Base-by-base conservation (phyloP, 2,797 vertebrate genomes). In the Oophaga sylvatica region DNA sequence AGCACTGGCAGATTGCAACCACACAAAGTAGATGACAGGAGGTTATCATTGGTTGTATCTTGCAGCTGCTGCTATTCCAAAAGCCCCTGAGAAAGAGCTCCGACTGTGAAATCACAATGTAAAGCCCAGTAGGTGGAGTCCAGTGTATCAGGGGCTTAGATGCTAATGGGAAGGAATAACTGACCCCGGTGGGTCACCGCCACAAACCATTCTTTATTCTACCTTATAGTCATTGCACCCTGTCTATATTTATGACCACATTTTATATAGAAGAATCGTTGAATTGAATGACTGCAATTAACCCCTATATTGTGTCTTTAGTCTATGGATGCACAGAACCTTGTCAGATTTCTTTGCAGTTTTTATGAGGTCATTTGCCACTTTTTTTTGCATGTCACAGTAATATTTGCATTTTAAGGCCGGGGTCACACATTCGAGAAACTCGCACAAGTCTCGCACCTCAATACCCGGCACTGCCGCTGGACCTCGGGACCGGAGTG, bases 41-140 rank as follows among this genome's bases (percentile, higher is more conserved):
- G 73, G 77, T 26, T 71, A 71, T 68, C 77, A 80, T 80, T 31
- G 75, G 83, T 29, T 78, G 63, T 84, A 87, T 78, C 71, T 60
- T 53, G 31, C 56, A 87, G 81, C 87, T 83, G 87, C 87, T 60
- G n/a, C 81, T 26, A 57, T 68, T 17, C 20, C 8, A 57, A 48
- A 57, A 29, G 41, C 60, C 22, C 70, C 60, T 83, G 70, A 45
- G 62, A 77, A 83, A 80, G 62, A 17, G 65, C 62, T 53, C 53
- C 35, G 60, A 67, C 80, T 71, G n/a, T 84, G 56, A 62, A 75
- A 62, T 75, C 20, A n/a, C 56, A n/a, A 0, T 62, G 22, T n/a
- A 84, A 45, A 63, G 22, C 68, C 73, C 82, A 73, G 15, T 35
- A 31, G 83, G 70, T 41, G 57, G 82, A 77, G 48, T 45, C 81